Percentiles rank a stretch among this genome's conserved stretches.
Conservation (phyloP, 1,140 invertebrate species). For the Meloidogyne exigua region DNA sequence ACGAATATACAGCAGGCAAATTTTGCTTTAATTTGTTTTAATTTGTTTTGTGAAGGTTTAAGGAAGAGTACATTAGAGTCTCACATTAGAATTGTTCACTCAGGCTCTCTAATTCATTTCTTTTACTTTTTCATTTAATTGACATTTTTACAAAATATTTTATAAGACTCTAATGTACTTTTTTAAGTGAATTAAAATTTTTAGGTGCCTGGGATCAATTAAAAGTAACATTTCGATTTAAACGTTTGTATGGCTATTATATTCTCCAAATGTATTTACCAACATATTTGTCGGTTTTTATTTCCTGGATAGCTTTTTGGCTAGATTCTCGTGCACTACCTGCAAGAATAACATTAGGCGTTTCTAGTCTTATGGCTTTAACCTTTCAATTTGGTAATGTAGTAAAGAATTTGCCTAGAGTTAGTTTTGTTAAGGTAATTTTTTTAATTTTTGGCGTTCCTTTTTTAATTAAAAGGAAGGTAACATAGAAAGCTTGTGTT, state of each 20-base stretch:
- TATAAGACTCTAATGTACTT: not conserved
- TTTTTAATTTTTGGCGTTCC: not conserved
- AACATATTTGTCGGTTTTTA: slow-evolving; percentile 56
- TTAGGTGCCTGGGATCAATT: slow-evolving; percentile 63
- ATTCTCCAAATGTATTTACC: slow-evolving; percentile 63
- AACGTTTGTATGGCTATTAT: slow-evolving; percentile 64
- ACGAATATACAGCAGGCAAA: slow-evolving; percentile 56
- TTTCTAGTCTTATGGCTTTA: slow-evolving; percentile 39
- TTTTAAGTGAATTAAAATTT: too few species aligned
- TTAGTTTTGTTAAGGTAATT: slow-evolving; percentile 55
- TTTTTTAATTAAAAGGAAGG: too few species aligned
- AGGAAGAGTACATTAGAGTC: too few species aligned
- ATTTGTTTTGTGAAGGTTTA: too few species aligned
- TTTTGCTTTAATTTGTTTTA: too few species aligned
- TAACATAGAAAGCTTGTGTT: too few species aligned
- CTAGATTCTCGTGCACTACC: slow-evolving; percentile 60
- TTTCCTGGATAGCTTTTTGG: slow-evolving; percentile 61
- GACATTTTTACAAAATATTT: not conserved
- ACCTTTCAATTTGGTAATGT: slow-evolving; percentile 62
- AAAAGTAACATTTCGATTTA: slow-evolving; percentile 64
- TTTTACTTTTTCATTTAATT: too few species aligned
- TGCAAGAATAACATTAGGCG: slow-evolving; percentile 53
- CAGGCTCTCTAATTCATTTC: not conserved
- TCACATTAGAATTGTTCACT: slow-evolving; percentile 23
- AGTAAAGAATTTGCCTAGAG: slow-evolving; percentile 55